phyloP scores from a whole-genome alignment of 2,888 invertebrate genomes.

The Syrista parreyssii region DNA sequence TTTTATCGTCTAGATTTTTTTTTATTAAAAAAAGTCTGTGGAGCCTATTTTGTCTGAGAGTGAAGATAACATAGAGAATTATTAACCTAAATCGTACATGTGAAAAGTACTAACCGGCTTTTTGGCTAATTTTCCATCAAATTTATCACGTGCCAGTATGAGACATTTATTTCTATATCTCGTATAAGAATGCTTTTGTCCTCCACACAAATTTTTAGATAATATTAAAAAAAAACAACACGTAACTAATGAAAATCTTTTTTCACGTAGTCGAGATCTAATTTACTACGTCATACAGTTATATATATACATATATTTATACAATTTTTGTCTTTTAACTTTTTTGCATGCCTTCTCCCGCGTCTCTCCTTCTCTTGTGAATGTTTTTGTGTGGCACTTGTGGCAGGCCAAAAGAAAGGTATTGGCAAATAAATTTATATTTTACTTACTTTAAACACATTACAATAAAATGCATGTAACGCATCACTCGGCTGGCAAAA shows the following conservation, averaged over 20 bases:
- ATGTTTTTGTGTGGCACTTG: constrained; percentile 80
- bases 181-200: neutral
- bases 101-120: neutral
- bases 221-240: neutral
- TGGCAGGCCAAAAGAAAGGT: constrained; percentile 77
- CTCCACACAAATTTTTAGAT: neutral
- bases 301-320: constrained; percentile 44
- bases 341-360: constrained; percentile 76
- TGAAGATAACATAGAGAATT: neutral
- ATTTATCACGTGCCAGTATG: neutral
- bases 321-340: constrained; percentile 65
- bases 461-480: constrained; percentile 20
- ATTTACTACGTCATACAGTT: neutral
- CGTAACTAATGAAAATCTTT: neutral
- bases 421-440: constrained; percentile 68
- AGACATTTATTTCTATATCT: neutral
- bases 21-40: neutral
- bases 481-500: neutral
- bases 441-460: constrained; percentile 60
- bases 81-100: neutral
- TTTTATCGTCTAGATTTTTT: neutral
- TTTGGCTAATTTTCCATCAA: neutral
- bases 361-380: constrained; percentile 77
- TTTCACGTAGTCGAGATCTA: neutral
- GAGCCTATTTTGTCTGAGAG: neutral